Conservation (phyloP, 2,888 invertebrate species). For the Chelonus formosanus region DNA sequence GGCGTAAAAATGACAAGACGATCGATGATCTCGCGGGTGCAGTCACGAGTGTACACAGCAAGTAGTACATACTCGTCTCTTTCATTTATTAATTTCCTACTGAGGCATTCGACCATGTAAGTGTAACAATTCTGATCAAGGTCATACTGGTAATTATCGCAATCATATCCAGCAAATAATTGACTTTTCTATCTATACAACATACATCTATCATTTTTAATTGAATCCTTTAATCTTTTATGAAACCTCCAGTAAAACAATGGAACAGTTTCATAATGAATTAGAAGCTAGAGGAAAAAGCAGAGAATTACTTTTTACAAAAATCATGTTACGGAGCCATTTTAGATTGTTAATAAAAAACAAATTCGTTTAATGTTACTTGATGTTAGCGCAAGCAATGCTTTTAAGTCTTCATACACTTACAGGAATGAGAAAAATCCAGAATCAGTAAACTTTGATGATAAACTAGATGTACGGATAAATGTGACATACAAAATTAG, state of each 20-base stretch:
- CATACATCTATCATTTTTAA: no score
- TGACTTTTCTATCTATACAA: no score
- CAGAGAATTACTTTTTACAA: no score
- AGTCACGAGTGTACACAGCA: slow-evolving; percentile 32
- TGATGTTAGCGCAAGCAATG: no score
- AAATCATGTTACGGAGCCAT: no score
- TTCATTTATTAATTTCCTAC: slow-evolving; percentile 50
- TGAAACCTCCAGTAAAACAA: no score
- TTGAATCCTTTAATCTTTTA: no score
- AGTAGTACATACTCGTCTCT: slow-evolving; percentile 27
- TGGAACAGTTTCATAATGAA: no score
- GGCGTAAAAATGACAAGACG: slow-evolving; percentile 39
- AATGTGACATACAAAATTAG: no score
- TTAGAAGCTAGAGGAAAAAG: no score
- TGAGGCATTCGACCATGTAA: slow-evolving; percentile 37
- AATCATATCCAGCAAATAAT: not conserved
- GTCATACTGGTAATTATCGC: slow-evolving; percentile 10
- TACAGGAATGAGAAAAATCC: not conserved
- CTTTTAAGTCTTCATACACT: slow-evolving; percentile 1
- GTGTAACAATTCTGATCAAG: slow-evolving; percentile 51
- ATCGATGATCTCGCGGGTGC: slow-evolving; percentile 50
- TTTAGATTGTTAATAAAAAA: not conserved
- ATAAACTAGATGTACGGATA: not conserved
- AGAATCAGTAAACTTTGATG: not conserved
- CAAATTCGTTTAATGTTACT: slow-evolving; percentile 3